phyloP scores from a whole-genome alignment of 2,888 invertebrate genomes.

The Drosophila yooni region DNA sequence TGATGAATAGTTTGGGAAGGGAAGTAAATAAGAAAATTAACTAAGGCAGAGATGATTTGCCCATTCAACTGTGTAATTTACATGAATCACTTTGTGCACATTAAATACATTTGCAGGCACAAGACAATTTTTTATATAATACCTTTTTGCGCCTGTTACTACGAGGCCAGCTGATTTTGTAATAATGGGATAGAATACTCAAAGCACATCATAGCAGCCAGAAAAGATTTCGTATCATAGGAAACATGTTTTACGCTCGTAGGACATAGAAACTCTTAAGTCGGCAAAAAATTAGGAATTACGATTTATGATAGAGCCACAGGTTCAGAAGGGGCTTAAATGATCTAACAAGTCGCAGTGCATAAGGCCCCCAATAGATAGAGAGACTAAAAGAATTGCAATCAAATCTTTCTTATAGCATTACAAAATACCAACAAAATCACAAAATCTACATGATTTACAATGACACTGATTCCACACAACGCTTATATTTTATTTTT shows the following conservation, averaged over 20 bases:
- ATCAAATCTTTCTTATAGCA: not conserved
- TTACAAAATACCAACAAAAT: not conserved
- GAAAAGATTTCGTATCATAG: not conserved
- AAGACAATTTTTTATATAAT: too few species aligned
- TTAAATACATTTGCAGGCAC: not conserved
- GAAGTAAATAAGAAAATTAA: not conserved
- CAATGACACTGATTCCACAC: conserved; percentile 6
- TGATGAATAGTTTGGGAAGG: not conserved
- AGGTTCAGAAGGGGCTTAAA: not conserved
- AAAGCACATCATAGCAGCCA: not conserved
- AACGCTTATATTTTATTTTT: not conserved
- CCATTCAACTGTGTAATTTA: not conserved
- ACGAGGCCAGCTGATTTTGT: not conserved
- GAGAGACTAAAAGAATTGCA: not conserved
- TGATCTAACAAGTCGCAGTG: not conserved
- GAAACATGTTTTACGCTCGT: not conserved
- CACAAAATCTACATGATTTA: not conserved
- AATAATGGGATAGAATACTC: not conserved
- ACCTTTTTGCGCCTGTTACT: too few species aligned
- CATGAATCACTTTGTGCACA: not conserved
- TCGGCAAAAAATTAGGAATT: not conserved
- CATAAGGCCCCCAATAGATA: not conserved
- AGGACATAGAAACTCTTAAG: not conserved
- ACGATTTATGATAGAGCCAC: not conserved
- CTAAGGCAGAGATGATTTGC: not conserved